A percentile compares a stretch with the other conserved stretches of the same genome.
phyloP scores from a whole-genome alignment of 2,797 vertebrate species.

The Chelon auratus region DNA sequence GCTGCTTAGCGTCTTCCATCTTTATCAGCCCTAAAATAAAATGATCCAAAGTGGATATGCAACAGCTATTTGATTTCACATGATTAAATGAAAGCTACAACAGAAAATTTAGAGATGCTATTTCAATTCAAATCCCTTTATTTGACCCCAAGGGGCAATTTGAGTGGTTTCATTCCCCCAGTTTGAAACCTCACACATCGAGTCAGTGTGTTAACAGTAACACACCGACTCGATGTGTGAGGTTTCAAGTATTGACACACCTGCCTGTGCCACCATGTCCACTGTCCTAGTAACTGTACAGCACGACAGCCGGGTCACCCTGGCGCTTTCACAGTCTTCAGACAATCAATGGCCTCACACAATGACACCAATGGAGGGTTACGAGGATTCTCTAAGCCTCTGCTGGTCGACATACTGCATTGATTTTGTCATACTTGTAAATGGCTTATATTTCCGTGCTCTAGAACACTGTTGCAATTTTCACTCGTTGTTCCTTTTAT shows the following conservation, averaged over 20 bases:
- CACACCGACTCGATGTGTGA: slow-evolving; percentile 19
- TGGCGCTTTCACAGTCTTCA: slow-evolving; percentile 63
- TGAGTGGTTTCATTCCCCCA: slow-evolving; percentile 13
- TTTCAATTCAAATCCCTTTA: background rate
- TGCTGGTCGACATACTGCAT: slow-evolving; percentile 61
- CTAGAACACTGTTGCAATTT: slow-evolving; percentile 35
- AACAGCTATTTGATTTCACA: slow-evolving; percentile 20
- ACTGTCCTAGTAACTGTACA: slow-evolving; percentile 60
- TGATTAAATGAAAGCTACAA: slow-evolving; percentile 6
- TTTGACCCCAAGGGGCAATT: too few relatives aligned
- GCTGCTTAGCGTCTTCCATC: too few relatives aligned
- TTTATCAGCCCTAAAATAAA: background rate
- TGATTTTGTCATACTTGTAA: slow-evolving; percentile 74
- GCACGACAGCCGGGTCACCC: slow-evolving; percentile 67
- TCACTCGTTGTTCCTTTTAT: slow-evolving; percentile 14
- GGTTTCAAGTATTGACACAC: slow-evolving; percentile 63
- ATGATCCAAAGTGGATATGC: slow-evolving; percentile 23
- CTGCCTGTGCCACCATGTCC: slow-evolving; percentile 56
- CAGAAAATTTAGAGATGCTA: background rate
- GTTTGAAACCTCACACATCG: background rate
- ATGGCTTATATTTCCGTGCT: slow-evolving; percentile 57
- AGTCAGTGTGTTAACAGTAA: slow-evolving; percentile 19
- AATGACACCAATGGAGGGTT: slow-evolving; percentile 79
- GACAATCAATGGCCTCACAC: slow-evolving; percentile 75
- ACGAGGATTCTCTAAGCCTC: slow-evolving; percentile 63